These are phyloP conservation scores for Pseudopodoces humilis DNA, from an alignment of 2,113 vertebrate species.

Conservation along the genomic window DNA sequence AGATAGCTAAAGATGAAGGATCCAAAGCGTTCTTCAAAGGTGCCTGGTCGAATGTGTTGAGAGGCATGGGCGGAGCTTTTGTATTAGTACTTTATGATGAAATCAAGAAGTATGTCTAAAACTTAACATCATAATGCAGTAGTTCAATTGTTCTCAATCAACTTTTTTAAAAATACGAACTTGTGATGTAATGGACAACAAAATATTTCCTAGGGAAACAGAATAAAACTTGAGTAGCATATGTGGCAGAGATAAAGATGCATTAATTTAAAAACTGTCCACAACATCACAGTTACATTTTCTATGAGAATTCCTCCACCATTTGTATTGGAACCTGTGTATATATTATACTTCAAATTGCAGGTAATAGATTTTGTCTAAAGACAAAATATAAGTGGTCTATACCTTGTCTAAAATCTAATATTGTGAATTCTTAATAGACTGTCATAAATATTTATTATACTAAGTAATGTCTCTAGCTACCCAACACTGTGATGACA, in stretches of 20 bases:
- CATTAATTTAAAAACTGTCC: slow-evolving; percentile 34
- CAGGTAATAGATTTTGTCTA: slow-evolving; percentile 38
- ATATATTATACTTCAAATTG: slow-evolving; percentile 69
- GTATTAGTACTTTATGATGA: slow-evolving; percentile 98
- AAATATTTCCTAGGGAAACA: slow-evolving; percentile 78
- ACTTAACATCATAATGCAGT: slow-evolving; percentile 1
- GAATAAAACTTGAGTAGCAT: slow-evolving; percentile 35
- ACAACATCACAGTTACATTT: slow-evolving; percentile 69
- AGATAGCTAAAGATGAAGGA: slow-evolving; percentile 95
- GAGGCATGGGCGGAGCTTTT: slow-evolving; percentile 98
- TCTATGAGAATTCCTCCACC: slow-evolving; percentile 56
- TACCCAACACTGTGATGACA: background rate
- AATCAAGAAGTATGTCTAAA: slow-evolving; percentile 93
- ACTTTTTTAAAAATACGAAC: slow-evolving; percentile 53
- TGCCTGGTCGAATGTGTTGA: slow-evolving; percentile 97
- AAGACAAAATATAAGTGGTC: background rate
- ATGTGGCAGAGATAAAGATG: slow-evolving; percentile 49
- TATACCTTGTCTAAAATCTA: background rate
- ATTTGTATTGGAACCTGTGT: slow-evolving; percentile 48
- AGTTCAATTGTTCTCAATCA: slow-evolving; percentile 68
- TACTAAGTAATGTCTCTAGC: background rate
- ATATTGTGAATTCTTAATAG: slow-evolving; percentile 40
- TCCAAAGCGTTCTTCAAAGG: slow-evolving; percentile 95
- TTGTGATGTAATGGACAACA: slow-evolving; percentile 76
- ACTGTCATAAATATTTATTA: background rate